Base-by-base conservation (phyloP, 1,140 invertebrate species). In the Tetramorium alpestre region DNA sequence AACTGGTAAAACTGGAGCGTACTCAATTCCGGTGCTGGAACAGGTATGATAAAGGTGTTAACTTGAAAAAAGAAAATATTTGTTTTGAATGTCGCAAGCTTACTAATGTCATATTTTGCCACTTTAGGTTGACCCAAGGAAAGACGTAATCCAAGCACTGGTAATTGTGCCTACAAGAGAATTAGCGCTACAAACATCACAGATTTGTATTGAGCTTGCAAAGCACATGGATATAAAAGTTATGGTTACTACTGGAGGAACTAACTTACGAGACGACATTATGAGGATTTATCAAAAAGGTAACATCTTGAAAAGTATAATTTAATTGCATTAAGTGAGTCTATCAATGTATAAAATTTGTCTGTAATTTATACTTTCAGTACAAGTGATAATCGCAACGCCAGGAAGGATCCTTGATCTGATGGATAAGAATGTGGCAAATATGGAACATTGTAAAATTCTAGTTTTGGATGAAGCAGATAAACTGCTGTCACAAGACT, bases 1-100 rank as follows among this genome's bases (percentile, higher is more conserved):
- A 87, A 99, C 99, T 89, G 99, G 99, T 90, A 99, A 99, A 97
- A 99, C 99, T 93, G 99, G 99, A 93, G 99, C 99, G 89, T 99
- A 99, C 95, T 98, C 98, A 92, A 99, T 99, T 96, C 99, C 99
- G 89, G 98, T 99, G 88, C 96, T 99, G 94, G 99, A 99, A 96
- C 96, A 97, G 94, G 95, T 95, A 92, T n/a, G 65, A 69, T 2
- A 47, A 62, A 25, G 33, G 11, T 65, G 62, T 60, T 64, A 18
- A 33, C 56, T 41, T 25, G 41, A 25, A 54, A 77, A 58, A 64
- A 49, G 72, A 64, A 54, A 72, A 8, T 44, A 65, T 56, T 85
- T 75, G 2, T 16, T 51, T 82, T 58, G 22, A 56, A 86, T 54
- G 0, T 56, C 6, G 13, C 0, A 3, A 69, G 5, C n/a, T 87